phyloP scores from a whole-genome alignment of 1,140 invertebrate genomes.

The Heliconius eleuchia region DNA sequence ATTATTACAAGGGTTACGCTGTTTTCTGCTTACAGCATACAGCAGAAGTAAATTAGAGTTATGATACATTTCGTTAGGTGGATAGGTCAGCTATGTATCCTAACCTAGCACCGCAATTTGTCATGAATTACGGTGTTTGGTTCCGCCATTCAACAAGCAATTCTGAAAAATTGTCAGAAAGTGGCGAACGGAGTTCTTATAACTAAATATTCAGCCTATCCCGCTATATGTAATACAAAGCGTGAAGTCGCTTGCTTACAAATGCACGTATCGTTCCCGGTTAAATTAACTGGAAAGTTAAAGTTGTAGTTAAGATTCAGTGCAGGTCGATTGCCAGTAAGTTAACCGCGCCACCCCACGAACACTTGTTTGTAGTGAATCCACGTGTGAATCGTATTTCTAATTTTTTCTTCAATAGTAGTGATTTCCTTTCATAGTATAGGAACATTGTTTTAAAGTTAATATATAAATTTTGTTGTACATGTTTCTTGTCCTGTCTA shows the following conservation, averaged over 20 bases:
- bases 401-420: background rate
- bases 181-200: too few species aligned
- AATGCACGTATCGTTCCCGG: slow-evolving; percentile 38
- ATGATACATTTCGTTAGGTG: too few species aligned
- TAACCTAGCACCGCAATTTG: too few species aligned
- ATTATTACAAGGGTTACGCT: too few species aligned
- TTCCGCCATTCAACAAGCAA: too few species aligned
- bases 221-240: background rate
- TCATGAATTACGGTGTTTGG: too few species aligned
- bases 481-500: too few species aligned
- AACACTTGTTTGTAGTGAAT: slow-evolving; percentile 2
- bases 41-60: too few species aligned
- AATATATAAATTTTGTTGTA: background rate
- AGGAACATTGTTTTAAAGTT: background rate
- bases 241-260: slow-evolving; percentile 3
- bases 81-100: too few species aligned
- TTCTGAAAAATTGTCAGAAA: too few species aligned
- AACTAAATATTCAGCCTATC: background rate
- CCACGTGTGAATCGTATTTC: slow-evolving; percentile 13
- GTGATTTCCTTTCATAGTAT: background rate
- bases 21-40: too few species aligned
- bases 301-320: slow-evolving; percentile 65
- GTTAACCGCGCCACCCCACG: slow-evolving; percentile 23
- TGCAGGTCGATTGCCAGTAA: slow-evolving; percentile 47
- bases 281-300: slow-evolving; percentile 53